Base-by-base conservation (phyloP, 2,797 vertebrate species). In the Pelodytes ibericus region DNA sequence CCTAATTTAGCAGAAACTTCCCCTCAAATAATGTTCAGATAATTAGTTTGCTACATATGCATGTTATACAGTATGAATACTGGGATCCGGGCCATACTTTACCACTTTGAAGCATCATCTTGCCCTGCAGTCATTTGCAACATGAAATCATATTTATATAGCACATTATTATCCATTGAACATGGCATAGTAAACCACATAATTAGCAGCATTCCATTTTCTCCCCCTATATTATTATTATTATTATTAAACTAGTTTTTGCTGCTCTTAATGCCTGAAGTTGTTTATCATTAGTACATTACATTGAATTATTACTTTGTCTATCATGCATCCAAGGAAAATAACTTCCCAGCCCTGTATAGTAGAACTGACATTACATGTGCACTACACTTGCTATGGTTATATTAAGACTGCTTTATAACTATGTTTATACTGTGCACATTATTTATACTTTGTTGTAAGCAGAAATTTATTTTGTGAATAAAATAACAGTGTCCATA, bases 241-340 rank as follows among this genome's bases (percentile, higher is more conserved):
- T 64, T 53, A 56, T 77, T 60, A 72, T 65, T 71, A 77, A 63
- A 66, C 44, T 47, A 59, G 58, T 13, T 15, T 29, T 36, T 53
- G 22, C 30, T 26, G 18, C 62, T 51, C 57, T 27, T 62, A 67
- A 7, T 33, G 70, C 70, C 63, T 68, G 56, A 62, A 63, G 75
- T 53, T 72, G 75, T 39, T 61, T 78, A 49, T 67, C 53, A 66
- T 47, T 65, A 72, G 68, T 77, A 20, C 29, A 65, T 77, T 64
- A 65, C 67, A 27, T 56, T 77, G 70, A 71, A 71, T 71, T 71
- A 65, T 57, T 27, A 36, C 36, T 62, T 44, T 47, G 57, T 65
- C 22, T 77, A 59, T n/a, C 18, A 65, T 33, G 60, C 29, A 59
- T 44, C 29, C 33, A 25, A 26, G 39, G 53, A n/a, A 51, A 65